Evolutionary conservation across 2,888 invertebrate genomes (phyloP).

Genomic region (Steromphala cineraria): DNA sequence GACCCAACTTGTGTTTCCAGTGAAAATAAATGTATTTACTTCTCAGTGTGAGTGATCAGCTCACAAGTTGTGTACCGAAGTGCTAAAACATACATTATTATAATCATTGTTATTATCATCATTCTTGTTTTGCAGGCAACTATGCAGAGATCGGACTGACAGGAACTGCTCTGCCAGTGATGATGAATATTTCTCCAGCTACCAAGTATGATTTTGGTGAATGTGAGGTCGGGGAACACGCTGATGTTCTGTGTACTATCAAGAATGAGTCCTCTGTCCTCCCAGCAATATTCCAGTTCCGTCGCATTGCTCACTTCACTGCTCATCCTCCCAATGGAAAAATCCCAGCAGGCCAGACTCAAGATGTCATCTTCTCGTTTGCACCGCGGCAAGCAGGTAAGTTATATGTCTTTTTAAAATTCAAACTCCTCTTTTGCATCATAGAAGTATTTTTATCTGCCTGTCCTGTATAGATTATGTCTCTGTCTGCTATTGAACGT

Average conservation of each 20-base stretch:
- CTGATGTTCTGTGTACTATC: slow-evolving; percentile 68
- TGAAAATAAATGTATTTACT: no score
- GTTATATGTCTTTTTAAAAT: no score
- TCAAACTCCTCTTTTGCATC: no score
- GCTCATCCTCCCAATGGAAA: slow-evolving; percentile 69
- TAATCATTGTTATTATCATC: no score
- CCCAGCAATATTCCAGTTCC: slow-evolving; percentile 71
- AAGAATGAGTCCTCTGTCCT: slow-evolving; percentile 69
- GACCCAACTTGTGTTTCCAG: no score
- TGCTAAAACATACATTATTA: no score
- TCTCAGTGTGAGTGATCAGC: no score
- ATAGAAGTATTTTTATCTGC: no score
- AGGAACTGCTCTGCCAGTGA: slow-evolving; percentile 74
- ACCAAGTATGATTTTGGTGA: slow-evolving; percentile 71
- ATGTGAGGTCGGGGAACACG: slow-evolving; percentile 71
- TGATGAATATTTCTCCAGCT: slow-evolving; percentile 67
- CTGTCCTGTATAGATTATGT: no score
- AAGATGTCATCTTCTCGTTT: slow-evolving; percentile 73
- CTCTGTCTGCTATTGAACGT: neutral
- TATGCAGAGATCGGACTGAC: slow-evolving; percentile 73
- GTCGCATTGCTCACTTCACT: slow-evolving; percentile 73
- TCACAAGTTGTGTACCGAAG: no score
- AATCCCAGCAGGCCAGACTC: slow-evolving; percentile 66
- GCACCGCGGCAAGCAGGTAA: slow-evolving; percentile 74
- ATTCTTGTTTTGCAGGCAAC: slow-evolving; percentile 40